phyloP scores from a whole-genome alignment of 2,797 vertebrate genomes.

The Merluccius polli region DNA sequence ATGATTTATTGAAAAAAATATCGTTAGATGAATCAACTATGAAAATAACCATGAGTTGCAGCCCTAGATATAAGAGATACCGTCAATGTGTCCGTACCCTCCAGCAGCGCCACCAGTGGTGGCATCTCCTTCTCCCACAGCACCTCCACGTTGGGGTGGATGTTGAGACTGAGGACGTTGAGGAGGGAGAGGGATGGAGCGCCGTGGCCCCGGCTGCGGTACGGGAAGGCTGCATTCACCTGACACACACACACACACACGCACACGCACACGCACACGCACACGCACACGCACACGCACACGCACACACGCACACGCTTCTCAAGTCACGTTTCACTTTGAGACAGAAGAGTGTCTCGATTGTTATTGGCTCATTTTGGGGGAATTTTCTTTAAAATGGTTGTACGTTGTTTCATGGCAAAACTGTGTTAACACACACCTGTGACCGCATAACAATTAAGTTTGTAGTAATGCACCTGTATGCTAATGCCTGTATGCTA shows the following conservation, averaged over 20 bases:
- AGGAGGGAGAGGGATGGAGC: constrained; percentile 80
- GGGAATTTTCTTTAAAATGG: background rate
- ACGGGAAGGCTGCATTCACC: constrained; percentile 82
- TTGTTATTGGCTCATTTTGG: background rate
- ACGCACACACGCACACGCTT: no score
- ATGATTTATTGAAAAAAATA: no score
- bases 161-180: constrained; percentile 63
- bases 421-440: no score
- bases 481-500: no score
- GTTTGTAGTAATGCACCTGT: no score
- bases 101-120: constrained; percentile 71
- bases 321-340: no score
- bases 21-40: no score
- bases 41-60: no score
- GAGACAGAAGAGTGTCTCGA: background rate
- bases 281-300: background rate
- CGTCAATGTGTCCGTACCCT: constrained; percentile 74
- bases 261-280: background rate
- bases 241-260: constrained; percentile 35
- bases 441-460: no score
- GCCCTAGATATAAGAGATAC: no score
- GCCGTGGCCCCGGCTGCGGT: constrained; percentile 73
- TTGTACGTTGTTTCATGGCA: background rate
- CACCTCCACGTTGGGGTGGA: constrained; percentile 73
- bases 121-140: constrained; percentile 80